Base-by-base conservation (phyloP, 2,113 vertebrate genomes). In the Antidorcas marsupialis region DNA sequence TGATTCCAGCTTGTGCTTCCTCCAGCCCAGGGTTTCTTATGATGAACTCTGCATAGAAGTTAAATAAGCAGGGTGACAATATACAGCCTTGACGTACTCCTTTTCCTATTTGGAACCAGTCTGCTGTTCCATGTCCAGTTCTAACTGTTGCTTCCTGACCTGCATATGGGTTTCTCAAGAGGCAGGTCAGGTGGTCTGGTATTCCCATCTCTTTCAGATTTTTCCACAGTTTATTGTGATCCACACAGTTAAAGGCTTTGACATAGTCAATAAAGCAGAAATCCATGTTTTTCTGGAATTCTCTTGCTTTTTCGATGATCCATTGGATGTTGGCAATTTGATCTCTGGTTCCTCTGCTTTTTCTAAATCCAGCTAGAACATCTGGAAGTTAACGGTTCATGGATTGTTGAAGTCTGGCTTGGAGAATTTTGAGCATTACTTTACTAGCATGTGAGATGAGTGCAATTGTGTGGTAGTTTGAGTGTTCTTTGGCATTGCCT, bases 401-500 rank as follows among this genome's bases (percentile, higher is more conserved):
- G 0, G 7, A 64, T 17, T 64, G 15, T 3, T 64, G 30, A 64
- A n/a, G 16, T 4, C 62, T 64, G 62, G 16, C 62, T 19, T 64
- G 33, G 62, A 64, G 62, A n/a, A n/a, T 64, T 64, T 64, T 64
- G 33, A 64, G 62, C 7, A n/a, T 64, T 19, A 64, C 33, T 64
- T 64, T n/a, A 64, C 33, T 64, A 64, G 33, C 3, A 0, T 64
- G 62, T n/a, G 33, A 64, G 33, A 64, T n/a, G 33, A 64, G 16
- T 64, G 16, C 2, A 64, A 17, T 0, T 64, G 62, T 64, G 1
- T 0, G 0, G 30, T 9, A 64, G 62, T 17, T n/a, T 64, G 62
- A 17, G 7, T 16, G 17, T 64, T 64, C 16, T n/a, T 64, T 64
- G 1, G 2, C 7, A n/a, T 64, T 64, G 33, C 30, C 33, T n/a